Base-by-base conservation (phyloP, 2,888 invertebrate genomes). In the Thymelicus lineola region DNA sequence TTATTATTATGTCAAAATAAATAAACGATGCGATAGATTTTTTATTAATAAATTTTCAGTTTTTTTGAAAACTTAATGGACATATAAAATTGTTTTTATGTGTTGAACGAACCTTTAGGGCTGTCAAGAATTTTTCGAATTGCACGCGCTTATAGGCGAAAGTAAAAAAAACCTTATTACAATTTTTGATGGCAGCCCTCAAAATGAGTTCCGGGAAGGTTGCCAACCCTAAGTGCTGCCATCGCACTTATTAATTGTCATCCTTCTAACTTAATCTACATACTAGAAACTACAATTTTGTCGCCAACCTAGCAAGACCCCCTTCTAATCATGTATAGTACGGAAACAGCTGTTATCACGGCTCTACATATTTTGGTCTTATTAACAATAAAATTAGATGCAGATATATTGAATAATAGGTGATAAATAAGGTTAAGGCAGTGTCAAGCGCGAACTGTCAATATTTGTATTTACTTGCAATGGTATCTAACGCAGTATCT, bases 381-480 rank as follows among this genome's bases (percentile, higher is more conserved):
- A 57, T 74, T 77, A 67, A 84, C 82, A 84, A 83, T 85, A 81
- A 81, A 80, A 77, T 80, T 79, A 82, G 82, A 86, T 84, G 76
- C 75, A 82, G 85, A 86, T 87, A 79, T 75, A 79, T 82, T 79
- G 81, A 87, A 89, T 89, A 89, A 90, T 89, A 88, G 81, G 71
- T 71, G 79, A 84, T 84, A 86, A 86, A 74, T 81, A 76, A 84
- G 92, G 92, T 91, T 91, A 92, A 92, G 91, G 91, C 82, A 82
- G 81, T 87, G 89, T 90, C 91, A 87, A 72, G 73, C 76, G 74
- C 74, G 85, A 89, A 87, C 85, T 89, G 92, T 93, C 91, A 93
- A 93, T 91, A 92, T 91, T 90, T 89, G 85, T 84, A 86, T 87
- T 83, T 80, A 79, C 78, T 48, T 38, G 69, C 71, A 74, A 61